Evolutionary conservation across 1,140 invertebrate genomes (phyloP).

Genomic region (Atta cephalotes): DNA sequence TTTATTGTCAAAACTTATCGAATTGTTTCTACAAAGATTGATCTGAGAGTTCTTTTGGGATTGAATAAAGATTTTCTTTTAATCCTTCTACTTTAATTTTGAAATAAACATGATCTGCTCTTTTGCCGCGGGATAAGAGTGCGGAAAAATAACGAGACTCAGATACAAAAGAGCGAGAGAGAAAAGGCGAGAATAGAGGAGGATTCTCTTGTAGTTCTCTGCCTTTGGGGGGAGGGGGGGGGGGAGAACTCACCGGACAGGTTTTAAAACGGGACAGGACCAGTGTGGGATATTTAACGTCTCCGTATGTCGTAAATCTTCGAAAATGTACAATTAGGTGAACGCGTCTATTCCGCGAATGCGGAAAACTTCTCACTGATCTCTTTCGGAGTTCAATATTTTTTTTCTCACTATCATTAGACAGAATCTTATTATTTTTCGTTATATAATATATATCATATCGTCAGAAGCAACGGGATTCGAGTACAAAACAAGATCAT

Average conservation of each 20-base stretch:
- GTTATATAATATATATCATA: neutral
- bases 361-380: constrained; percentile 20
- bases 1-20: neutral
- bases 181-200: constrained; percentile 17
- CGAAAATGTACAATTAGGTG: constrained; percentile 37
- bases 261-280: constrained; percentile 74
- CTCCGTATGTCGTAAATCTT: constrained; percentile 55
- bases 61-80: neutral
- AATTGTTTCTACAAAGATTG: neutral
- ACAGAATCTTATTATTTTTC: neutral
- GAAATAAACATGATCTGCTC: constrained; percentile 4
- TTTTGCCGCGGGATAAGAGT: neutral
- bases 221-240: constrained; percentile 29
- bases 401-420: constrained; percentile 10
- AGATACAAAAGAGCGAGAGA: constrained; percentile 25
- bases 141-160: constrained; percentile 21
- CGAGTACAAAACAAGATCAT: neutral
- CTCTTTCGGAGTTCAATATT: neutral
- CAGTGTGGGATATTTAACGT: constrained; percentile 65
- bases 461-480: neutral
- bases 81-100: constrained; percentile 17
- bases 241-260: constrained; percentile 72
- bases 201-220: constrained; percentile 31
- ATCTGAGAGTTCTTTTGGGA: neutral
- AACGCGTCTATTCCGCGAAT: constrained; percentile 12